A percentile compares a stretch with the other conserved stretches of the same genome.
Conservation (phyloP, 2,797 vertebrate genomes). For the Serranus cabrilla region DNA sequence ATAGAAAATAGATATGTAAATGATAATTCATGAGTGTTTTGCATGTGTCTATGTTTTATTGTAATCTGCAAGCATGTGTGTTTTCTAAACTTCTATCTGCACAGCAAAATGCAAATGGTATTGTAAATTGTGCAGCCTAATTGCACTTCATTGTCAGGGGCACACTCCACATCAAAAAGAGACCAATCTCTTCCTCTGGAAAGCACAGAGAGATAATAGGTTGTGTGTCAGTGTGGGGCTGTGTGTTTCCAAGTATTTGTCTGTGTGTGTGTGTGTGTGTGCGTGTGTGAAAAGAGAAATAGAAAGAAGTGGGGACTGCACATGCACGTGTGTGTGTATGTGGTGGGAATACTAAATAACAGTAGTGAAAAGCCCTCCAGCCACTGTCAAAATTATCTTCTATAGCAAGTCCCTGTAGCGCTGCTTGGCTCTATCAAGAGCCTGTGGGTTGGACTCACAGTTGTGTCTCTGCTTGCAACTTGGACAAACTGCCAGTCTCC, state of each 20-base stretch:
- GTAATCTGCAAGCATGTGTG: slow-evolving; percentile 25
- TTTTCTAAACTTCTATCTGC: slow-evolving; percentile 31
- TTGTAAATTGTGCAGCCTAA: slow-evolving; percentile 45
- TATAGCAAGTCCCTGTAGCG: slow-evolving; percentile 68
- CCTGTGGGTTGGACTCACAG: slow-evolving; percentile 60
- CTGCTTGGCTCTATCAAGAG: slow-evolving; percentile 56
- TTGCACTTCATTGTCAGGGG: slow-evolving; percentile 61
- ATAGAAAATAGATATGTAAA: not conserved
- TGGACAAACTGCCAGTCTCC: slow-evolving; percentile 44
- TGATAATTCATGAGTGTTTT: not conserved
- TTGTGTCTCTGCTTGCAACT: slow-evolving; percentile 56
- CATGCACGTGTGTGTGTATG: slow-evolving; percentile 46
- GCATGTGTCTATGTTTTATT: not conserved
- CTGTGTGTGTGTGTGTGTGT: not conserved
- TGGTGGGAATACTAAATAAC: slow-evolving; percentile 70
- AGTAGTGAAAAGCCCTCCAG: slow-evolving; percentile 73
- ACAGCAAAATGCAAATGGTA: slow-evolving; percentile 48
- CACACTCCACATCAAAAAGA: slow-evolving; percentile 50
- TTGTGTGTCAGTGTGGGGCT: slow-evolving; percentile 16
- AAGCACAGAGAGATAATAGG: slow-evolving; percentile 48
- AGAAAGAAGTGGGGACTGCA: slow-evolving; percentile 21
- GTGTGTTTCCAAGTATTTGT: slow-evolving; percentile 11
- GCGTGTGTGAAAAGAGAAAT: slow-evolving; percentile 4
- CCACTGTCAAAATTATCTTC: slow-evolving; percentile 81
- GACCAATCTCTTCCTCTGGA: slow-evolving; percentile 46